Percentiles rank a stretch among this genome's conserved stretches.
Conservation (phyloP, 2,113 vertebrate species). For the Tenebrosternarchus preto region DNA sequence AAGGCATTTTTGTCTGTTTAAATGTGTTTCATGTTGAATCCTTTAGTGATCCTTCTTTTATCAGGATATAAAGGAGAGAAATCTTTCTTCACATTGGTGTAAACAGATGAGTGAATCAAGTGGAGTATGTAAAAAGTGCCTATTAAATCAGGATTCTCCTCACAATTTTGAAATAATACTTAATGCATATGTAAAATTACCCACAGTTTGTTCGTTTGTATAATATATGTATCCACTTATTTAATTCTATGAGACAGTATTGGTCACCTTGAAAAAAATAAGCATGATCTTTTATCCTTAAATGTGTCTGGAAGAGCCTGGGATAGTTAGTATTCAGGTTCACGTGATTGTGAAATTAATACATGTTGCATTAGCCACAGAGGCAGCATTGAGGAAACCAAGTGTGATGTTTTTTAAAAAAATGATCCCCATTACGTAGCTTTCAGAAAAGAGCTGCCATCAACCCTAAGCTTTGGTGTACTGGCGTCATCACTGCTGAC, state of each 20-base stretch:
- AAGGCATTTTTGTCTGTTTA: neutral
- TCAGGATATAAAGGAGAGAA: neutral
- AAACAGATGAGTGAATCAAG: too few relatives aligned
- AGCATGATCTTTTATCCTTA: too few relatives aligned
- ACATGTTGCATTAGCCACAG: conserved; percentile 1
- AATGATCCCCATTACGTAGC: conserved; percentile 35
- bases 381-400: conserved; percentile 4
- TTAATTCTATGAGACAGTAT: too few relatives aligned
- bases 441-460: conserved; percentile 33
- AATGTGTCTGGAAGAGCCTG: neutral
- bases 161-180: too few relatives aligned
- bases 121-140: too few relatives aligned
- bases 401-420: conserved; percentile 17
- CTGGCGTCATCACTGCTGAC: conserved; percentile 45
- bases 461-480: conserved; percentile 17
- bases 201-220: too few relatives aligned
- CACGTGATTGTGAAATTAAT: conserved; percentile 16
- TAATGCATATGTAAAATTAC: too few relatives aligned
- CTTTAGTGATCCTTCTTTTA: neutral
- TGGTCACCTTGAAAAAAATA: too few relatives aligned
- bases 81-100: too few relatives aligned
- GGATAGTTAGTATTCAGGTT: neutral
- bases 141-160: too few relatives aligned
- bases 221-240: too few relatives aligned
- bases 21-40: neutral